Evolutionary conservation across 2,888 invertebrate genomes (phyloP).

Genomic region (Salticus scenicus): DNA sequence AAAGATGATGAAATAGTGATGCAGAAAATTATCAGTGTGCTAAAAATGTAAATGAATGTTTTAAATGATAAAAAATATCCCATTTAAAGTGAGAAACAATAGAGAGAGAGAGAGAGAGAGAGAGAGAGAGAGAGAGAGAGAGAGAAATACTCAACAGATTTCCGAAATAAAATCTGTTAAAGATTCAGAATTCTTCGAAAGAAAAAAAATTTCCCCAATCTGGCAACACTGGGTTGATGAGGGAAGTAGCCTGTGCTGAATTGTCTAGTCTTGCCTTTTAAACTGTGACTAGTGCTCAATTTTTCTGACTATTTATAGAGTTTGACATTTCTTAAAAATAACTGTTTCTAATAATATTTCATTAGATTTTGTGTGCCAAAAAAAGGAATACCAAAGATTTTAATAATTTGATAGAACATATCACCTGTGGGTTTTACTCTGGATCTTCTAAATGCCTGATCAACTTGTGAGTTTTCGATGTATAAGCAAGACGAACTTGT

Average conservation of each 20-base stretch:
- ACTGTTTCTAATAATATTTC: not conserved
- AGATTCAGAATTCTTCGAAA: no score
- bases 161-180: no score
- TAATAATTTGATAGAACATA: conserved; percentile 22
- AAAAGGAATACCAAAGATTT: conserved; percentile 21
- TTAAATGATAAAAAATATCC: no score
- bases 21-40: no score
- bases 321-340: conserved; percentile 22
- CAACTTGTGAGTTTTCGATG: not conserved
- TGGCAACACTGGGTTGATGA: no score
- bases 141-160: no score
- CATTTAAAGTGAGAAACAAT: no score
- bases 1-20: no score
- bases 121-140: no score
- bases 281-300: conserved; percentile 63
- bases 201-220: no score
- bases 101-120: no score
- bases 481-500: not conserved
- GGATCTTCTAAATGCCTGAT: not conserved
- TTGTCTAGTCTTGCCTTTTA: conserved; percentile 48
- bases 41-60: no score
- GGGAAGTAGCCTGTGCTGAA: conserved; percentile 39
- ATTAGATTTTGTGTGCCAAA: conserved; percentile 13
- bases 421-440: not conserved
- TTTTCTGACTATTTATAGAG: conserved; percentile 35